Base-by-base conservation (phyloP, 2,797 vertebrate genomes). In the Kryptopterus vitreolus region DNA sequence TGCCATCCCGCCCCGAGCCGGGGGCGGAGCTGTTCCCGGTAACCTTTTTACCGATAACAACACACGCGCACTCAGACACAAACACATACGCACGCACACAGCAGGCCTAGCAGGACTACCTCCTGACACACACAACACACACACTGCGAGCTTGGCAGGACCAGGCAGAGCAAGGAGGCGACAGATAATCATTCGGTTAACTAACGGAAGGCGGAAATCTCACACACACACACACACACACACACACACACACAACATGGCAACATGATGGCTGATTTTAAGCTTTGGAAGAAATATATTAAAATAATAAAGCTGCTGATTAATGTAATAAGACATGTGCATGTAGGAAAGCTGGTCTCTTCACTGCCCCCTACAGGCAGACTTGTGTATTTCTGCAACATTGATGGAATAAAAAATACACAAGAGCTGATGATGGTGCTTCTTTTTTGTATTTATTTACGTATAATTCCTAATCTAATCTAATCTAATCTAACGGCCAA, bases 21-120 rank as follows among this genome's bases (percentile, higher is more conserved):
- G 78, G 76, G 85, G 87, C 84, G 85, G 84, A 87, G 87, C 83
- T 88, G 84, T 86, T 87, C 87, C 72, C 88, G 86, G 84, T 90
- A 87, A 90, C 88, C 87, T 90, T 88, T 74, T 88, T 86, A 87
- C 84, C 78, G 78, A 83, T 72, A 70, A 74, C 79, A 78, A 63
- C 70, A 74, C 59, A 65, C 79, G 46, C 79, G 10, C 76, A 8
- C 76, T 74, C 76, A 71, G 66, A 78, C 81, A 82, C 65, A 82
- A 61, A 70, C 80, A 82, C 69, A 75, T 72, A 75, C 72, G 76
- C 73, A 84, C 77, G 82, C 78, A 58, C 84, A 70, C 80, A 33
- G 76, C 78, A 31, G 66, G 69, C 70, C 53, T 57, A 81, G 80
- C 84, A 85, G 82, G 75, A 83, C 80, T 78, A 80, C 65, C 81